Base-by-base conservation (phyloP, 2,113 vertebrate genomes). In the Clarias macrocephalus region DNA sequence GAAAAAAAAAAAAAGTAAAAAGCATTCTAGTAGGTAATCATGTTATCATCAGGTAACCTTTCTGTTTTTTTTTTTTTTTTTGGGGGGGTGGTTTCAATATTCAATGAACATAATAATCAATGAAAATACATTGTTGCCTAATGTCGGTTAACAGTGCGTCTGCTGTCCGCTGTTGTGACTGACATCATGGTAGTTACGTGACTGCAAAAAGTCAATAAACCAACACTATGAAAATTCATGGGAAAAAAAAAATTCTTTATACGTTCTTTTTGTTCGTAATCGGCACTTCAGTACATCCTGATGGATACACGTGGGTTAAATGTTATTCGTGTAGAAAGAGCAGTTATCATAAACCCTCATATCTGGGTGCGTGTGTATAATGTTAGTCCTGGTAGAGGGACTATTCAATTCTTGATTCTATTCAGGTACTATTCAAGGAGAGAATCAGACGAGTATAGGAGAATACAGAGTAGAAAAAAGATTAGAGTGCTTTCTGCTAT, bases 401-500 rank as follows among this genome's bases (percentile, higher is more conserved):
- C 80, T 62, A 11, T 42, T 82, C 15, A 52, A 16, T 82, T 18
- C 5, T 54, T 21, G 33, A 65, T 68, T 68, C 42, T 30, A 30
- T 21, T 83, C 13, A 12, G 21, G n/a, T 68, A n/a, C 42, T 30
- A 28, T 66, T 42, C 6, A 25, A 83, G 8, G 16, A 54, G 25
- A 54, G 25, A 54, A 66, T 82, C 42, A 83, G 62, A 68, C 3
- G 8, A 54, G 10, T 54, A 28, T 68, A 18, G 37, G 37, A 56
- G 65, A 83, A 30, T 57, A 33, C 23, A 54, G 12, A 7, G 48
- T n/a, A 83, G 48, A 30, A 6, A 25, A 8, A 56, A 56, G 42
- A 70, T 70, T 83, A 57, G 9, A 83, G 18, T 33, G n/a, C 63
- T 68, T 5, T 52, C 48, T 68, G 82, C 62, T 86, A 82, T 90